Base-by-base conservation (phyloP, 1,140 invertebrate genomes). In the Onthophagus taurus region DNA sequence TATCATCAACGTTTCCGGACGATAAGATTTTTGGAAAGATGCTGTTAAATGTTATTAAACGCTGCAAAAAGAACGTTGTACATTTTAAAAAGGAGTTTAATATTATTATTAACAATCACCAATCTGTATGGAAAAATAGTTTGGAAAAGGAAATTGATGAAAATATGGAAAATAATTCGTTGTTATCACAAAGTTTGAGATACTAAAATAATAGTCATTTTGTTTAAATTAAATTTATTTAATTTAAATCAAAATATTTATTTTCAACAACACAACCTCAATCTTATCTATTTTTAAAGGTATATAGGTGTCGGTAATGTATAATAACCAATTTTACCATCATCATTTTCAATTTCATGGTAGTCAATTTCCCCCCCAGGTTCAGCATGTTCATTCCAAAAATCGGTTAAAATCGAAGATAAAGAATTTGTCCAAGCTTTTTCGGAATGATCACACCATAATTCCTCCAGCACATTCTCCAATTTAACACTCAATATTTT, bases 341-440 rank as follows among this genome's bases (percentile, higher is more conserved):
- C 24, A 14, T 26, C 29, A 31, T 45, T 42, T 16, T 55, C 53
- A 13, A 33, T 45, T 29, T 55, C 53, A 23, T 51, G 52, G 35
- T 53, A 55, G 31, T 51, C 47, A 2, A 54, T 42, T 13, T 45
- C 41, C 19, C 54, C 53, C 8, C 50, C 56, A 4, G 48, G 33
- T 7, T 55, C 44, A 26, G 51, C 48, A 29, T 60, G 57, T 8
- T 48, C 43, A 26, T 36, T 44, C 60, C 60, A 63, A 30, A 58
- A 57, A 9, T 50, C 46, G 13, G 39, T 49, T 8, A 54, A 47
- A 21, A 47, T 12, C 9, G 44, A 16, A 7, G 51, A 41, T 19
- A 63, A 41, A 23, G 47, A 53, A 33, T 59, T 54, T 18, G 23
- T 52, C 60, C 60, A 63, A 7, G 49, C 58, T 58, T 51, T 46